phyloP scores from a whole-genome alignment of 2,797 vertebrate genomes.

The Avahi laniger region DNA sequence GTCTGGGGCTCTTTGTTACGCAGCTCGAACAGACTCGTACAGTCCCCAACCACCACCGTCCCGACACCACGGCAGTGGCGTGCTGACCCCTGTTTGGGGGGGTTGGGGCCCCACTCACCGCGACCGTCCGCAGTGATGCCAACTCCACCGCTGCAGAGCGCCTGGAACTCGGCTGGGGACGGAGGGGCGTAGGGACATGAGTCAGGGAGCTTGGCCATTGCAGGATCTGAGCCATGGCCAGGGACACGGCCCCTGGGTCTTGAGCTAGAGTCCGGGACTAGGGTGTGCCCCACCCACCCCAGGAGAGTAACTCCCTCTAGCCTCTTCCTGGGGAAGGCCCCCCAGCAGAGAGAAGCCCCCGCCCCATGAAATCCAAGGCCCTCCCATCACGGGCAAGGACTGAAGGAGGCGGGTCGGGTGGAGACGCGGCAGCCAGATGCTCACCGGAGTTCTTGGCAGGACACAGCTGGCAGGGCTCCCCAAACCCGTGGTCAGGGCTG shows the following conservation, averaged over 20 bases:
- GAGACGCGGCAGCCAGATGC: not conserved
- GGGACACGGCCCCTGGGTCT: fast-evolving
- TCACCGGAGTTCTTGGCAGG: constrained; percentile 93
- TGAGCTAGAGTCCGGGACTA: not conserved
- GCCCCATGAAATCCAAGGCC: not conserved
- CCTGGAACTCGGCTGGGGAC: constrained; percentile 93
- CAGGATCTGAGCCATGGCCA: not conserved
- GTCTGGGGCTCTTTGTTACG: fast-evolving
- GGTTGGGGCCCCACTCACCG: constrained; percentile 82
- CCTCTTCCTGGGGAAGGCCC: not conserved
- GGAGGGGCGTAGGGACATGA: fast-evolving
- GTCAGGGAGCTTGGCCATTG: not conserved
- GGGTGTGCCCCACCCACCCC: fast-evolving
- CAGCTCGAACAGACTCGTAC: fast-evolving
- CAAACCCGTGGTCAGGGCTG: constrained; percentile 92
- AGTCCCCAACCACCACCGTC: fast-evolving
- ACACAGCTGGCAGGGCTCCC: constrained; percentile 94
- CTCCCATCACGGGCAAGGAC: not conserved
- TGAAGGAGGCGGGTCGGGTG: not conserved
- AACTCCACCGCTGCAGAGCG: constrained; percentile 93
- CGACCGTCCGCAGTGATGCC: constrained; percentile 93
- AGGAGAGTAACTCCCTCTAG: not conserved
- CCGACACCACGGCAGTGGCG: fast-evolving
- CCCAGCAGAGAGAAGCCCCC: not conserved
- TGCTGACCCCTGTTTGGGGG: not conserved